Evolutionary conservation across 1,140 invertebrate genomes (phyloP).

Genomic region (Doryteuthis pealeii): DNA sequence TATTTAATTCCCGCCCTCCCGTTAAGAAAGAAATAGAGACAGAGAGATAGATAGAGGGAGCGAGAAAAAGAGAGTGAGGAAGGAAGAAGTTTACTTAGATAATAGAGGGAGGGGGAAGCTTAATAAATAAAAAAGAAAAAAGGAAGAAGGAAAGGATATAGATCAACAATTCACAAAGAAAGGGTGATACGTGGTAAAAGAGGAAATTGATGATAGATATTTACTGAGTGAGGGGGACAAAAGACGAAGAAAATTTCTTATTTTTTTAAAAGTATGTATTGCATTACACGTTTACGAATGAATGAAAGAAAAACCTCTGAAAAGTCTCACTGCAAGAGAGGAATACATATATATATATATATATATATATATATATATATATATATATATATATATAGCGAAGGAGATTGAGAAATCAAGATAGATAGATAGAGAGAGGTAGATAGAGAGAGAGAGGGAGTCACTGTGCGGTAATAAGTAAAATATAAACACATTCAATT

Average conservation of each 20-base stretch:
- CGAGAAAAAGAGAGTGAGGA: slow-evolving; percentile 20
- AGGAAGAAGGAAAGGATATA: neutral
- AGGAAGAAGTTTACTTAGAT: slow-evolving; percentile 15
- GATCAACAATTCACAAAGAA: neutral
- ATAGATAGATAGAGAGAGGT: no score
- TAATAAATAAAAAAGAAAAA: slow-evolving; percentile 9
- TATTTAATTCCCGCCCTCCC: neutral
- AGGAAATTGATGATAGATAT: neutral
- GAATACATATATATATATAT: neutral
- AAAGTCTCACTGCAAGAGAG: neutral
- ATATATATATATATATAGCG: slow-evolving; percentile 11
- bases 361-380: slow-evolving; percentile 11
- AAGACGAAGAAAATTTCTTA: neutral
- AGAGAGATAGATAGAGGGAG: slow-evolving; percentile 22
- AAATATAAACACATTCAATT: no score
- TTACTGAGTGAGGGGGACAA: neutral
- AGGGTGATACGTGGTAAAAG: neutral
- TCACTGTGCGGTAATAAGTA: no score
- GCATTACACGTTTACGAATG: neutral
- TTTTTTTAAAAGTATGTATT: neutral
- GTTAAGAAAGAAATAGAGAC: slow-evolving; percentile 20
- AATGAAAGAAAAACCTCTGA: neutral
- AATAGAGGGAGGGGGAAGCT: slow-evolving; percentile 10
- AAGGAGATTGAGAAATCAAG: neutral
- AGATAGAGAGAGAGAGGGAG: no score